Conservation (phyloP, 1,140 invertebrate species). For the Lethrus apterus region DNA sequence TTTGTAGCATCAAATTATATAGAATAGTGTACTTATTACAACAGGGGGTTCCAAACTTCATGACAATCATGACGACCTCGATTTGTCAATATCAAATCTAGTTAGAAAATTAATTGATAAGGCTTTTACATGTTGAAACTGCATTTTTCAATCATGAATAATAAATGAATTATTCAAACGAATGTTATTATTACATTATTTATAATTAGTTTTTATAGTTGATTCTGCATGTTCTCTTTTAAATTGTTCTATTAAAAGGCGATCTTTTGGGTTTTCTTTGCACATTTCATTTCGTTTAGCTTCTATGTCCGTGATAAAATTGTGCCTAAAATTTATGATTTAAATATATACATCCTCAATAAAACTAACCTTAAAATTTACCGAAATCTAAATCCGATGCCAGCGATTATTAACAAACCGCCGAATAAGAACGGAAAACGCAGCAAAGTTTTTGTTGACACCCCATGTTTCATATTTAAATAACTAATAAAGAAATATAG, state of each 20-base stretch:
- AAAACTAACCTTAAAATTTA: constrained; percentile 15
- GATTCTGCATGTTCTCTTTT: constrained; percentile 12
- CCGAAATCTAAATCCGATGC: constrained; percentile 17
- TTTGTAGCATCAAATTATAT: too few species aligned
- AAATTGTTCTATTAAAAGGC: constrained; percentile 9
- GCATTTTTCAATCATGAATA: background rate
- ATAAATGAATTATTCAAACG: background rate
- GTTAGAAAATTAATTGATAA: background rate
- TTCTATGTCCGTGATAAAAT: constrained; percentile 20
- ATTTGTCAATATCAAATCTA: too few species aligned
- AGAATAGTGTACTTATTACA: too few species aligned
- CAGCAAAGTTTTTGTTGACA: too few species aligned
- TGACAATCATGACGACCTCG: too few species aligned
- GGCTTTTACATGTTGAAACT: background rate
- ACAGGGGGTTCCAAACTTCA: too few species aligned
- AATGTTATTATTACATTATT: background rate
- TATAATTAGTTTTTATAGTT: background rate
- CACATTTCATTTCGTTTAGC: constrained; percentile 15
- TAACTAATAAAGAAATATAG: background rate
- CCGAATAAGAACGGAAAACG: constrained; percentile 19
- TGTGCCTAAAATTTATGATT: constrained; percentile 11
- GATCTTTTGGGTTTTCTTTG: background rate
- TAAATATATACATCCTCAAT: background rate
- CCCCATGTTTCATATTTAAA: too few species aligned
- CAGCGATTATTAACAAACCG: constrained; percentile 12